Conservation (phyloP, 2,797 vertebrate species). For the Champsocephalus gunnari region DNA sequence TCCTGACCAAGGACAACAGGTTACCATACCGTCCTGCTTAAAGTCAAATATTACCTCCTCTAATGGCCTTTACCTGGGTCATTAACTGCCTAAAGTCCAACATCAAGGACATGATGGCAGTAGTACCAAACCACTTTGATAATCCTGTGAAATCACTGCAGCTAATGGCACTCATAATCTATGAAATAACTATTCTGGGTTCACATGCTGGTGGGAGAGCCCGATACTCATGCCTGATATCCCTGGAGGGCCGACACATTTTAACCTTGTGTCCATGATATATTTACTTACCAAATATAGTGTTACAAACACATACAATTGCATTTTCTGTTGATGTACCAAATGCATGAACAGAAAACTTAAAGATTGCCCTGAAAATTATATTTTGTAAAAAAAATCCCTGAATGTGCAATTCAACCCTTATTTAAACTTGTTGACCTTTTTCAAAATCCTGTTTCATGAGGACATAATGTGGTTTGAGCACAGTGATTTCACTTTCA, state of each 20-base stretch:
- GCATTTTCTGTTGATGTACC: too few relatives aligned
- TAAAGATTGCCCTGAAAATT: neutral
- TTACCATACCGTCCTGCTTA: slow-evolving; percentile 40
- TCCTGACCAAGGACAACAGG: slow-evolving; percentile 33
- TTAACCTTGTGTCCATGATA: neutral
- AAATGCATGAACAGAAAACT: neutral
- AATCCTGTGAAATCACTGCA: neutral
- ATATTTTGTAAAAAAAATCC: neutral
- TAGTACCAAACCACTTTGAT: neutral
- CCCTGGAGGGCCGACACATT: too few relatives aligned
- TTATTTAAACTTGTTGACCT: neutral
- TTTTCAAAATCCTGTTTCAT: neutral
- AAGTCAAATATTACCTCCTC: slow-evolving; percentile 46
- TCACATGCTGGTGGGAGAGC: neutral
- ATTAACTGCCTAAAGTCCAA: neutral
- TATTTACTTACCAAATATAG: neutral
- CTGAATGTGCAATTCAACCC: neutral
- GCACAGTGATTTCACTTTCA: neutral
- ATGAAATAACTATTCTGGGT: neutral
- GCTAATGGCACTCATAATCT: neutral
- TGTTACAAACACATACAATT: neutral
- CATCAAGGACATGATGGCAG: neutral
- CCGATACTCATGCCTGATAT: too few relatives aligned
- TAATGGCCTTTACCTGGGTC: neutral
- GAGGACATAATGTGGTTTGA: neutral